Evolutionary conservation across 2,113 vertebrate species (phyloP), one percentile per base, ranked within the genome.

Genomic region (Cisticola juncidis): DNA sequence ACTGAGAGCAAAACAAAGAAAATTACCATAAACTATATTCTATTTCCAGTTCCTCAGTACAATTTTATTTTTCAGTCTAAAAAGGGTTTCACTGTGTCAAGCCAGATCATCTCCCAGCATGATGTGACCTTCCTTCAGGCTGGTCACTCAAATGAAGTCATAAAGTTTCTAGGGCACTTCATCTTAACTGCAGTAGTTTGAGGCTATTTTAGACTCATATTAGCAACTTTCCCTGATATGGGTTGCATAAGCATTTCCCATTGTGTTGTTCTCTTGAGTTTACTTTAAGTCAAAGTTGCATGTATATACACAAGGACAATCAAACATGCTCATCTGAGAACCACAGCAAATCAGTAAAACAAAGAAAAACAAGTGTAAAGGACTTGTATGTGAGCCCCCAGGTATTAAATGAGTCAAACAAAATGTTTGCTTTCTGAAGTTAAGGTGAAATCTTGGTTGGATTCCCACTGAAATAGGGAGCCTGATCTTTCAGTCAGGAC

Each of bases 61-160:
- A 72, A 16, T 82, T 91, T 17, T 73, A 69, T 82, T 94, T 93
- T 92, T 72, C 81, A 88, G 51, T 31, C 54, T 96, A 38, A 69
- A 80, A 94, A 94, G 47, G n/a, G 4, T 60, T 93, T 36, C 20
- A 17, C 8, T n/a, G 22, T 66, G 71, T 73, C 84, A 93, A 50
- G 58, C 38, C 53, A 93, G 70, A 87, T 94, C 68, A 81, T 66
- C 36, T 93, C 86, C 72, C 87, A 92, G 79, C 62, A 62, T 56
- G 87, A 90, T 68, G 56, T 96, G 96, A 96, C 93, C 85, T 96
- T 94, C 87, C 85, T 95, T 92, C 88, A 88, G 96, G 90, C 94
- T 95, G 84, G 91, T 73, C 71, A 74, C 79, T 94, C 90, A 95
- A 96, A 47, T 71, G 94, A 91, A 92, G 79, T 91, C 68, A 71